Percentiles rank a stretch among this genome's conserved stretches.
Evolutionary conservation across 2,888 invertebrate genomes (phyloP).

Genomic region (Allolobophora icterica): DNA sequence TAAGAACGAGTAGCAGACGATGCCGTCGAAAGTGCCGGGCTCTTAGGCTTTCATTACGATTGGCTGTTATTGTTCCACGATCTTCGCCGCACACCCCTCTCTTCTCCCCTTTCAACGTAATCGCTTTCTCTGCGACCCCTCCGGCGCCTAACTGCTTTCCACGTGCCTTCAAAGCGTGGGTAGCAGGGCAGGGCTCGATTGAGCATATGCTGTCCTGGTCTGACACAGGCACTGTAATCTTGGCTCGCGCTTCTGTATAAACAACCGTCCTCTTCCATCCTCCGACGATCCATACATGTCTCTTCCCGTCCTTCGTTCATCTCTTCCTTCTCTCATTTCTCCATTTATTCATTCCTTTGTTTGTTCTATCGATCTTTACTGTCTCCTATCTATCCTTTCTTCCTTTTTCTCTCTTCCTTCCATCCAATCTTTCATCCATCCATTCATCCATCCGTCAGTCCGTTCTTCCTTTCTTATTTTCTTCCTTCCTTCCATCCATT

Average conservation of each 20-base stretch:
- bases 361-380: no score
- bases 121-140: not conserved
- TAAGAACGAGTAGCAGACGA: not conserved
- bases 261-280: not conserved
- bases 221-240: not conserved
- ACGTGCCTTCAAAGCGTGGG: not conserved
- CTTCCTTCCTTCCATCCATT: not conserved
- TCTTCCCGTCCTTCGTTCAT: no score
- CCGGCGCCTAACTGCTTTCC: not conserved
- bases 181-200: not conserved
- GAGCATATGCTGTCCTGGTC: not conserved
- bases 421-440: no score
- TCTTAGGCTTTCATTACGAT: not conserved
- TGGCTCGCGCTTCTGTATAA: not conserved
- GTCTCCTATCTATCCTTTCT: no score
- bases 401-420: no score
- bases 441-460: no score
- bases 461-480: no score
- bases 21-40: not conserved
- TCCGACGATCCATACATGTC: not conserved
- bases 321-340: no score
- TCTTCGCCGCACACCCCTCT: not conserved
- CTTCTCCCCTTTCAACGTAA: not conserved
- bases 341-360: no score
- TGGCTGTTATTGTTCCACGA: not conserved